Percentiles rank a stretch among this genome's conserved stretches.
Conservation (phyloP, 2,888 invertebrate genomes). For the Heliconius ismenius region DNA sequence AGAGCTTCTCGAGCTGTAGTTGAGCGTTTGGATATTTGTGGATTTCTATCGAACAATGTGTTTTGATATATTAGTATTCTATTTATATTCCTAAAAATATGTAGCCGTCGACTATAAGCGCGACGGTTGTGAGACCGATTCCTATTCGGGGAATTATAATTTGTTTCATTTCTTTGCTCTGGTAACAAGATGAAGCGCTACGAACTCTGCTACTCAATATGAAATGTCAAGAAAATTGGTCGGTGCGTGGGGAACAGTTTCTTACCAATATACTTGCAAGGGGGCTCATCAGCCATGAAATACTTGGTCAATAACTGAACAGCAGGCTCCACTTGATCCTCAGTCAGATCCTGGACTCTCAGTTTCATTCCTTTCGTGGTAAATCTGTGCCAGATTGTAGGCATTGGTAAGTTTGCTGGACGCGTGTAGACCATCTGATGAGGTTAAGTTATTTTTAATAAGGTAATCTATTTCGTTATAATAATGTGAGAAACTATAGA, state of each 20-base stretch:
- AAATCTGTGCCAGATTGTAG: slow-evolving; percentile 71
- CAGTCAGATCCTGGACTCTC: slow-evolving; percentile 76
- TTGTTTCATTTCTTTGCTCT: no score
- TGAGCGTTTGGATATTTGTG: slow-evolving; percentile 65
- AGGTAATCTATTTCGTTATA: no score
- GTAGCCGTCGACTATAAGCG: no score
- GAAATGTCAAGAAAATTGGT: no score
- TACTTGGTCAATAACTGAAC: slow-evolving; percentile 65
- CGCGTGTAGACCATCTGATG: slow-evolving; percentile 71
- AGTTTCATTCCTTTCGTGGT: slow-evolving; percentile 54
- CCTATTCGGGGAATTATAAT: no score
- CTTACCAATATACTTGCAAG: slow-evolving; percentile 73
- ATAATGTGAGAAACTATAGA: no score
- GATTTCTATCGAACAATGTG: slow-evolving; percentile 55
- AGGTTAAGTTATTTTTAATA: background rate
- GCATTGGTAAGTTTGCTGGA: slow-evolving; percentile 62
- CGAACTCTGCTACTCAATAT: no score
- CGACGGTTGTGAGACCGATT: no score
- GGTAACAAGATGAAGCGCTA: no score
- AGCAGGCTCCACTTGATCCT: slow-evolving; percentile 65
- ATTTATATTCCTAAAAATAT: no score
- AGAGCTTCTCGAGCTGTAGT: slow-evolving; percentile 63
- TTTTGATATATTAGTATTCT: background rate
- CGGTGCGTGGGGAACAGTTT: no score
- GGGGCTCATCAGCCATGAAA: slow-evolving; percentile 79